These are phyloP conservation scores for Cephus cinctus DNA, from an alignment of 1,140 invertebrate genomes.

Conservation along the genomic window DNA sequence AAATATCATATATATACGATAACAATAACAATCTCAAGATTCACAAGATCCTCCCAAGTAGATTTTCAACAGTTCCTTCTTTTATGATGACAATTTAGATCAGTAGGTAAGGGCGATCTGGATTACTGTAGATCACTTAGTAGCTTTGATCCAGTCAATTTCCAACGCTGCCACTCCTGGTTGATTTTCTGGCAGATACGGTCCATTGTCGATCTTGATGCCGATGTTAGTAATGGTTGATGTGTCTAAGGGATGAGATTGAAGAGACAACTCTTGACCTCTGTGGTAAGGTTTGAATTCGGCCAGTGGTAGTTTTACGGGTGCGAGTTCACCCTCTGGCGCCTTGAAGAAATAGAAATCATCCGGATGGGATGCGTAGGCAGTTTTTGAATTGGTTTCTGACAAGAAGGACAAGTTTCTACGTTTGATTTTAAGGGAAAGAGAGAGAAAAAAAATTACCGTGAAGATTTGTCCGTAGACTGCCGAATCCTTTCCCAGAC, in stretches of 20 bases:
- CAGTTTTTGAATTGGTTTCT: no score
- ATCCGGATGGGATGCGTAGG: no score
- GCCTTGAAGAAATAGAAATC: conserved; percentile 46
- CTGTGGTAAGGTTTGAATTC: conserved; percentile 66
- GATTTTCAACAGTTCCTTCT: no score
- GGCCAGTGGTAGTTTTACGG: conserved; percentile 56
- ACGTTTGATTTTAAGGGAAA: no score
- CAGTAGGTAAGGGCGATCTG: no score
- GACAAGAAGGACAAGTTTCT: no score
- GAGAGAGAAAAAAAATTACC: conserved; percentile 54
- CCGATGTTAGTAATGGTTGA: conserved; percentile 62
- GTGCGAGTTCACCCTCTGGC: conserved; percentile 57
- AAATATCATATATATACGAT: no score
- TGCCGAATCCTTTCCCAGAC: conserved; percentile 59
- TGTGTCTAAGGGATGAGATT: conserved; percentile 60
- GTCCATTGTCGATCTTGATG: conserved; percentile 66
- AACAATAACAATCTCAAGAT: no score
- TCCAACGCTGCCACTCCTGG: conserved; percentile 65
- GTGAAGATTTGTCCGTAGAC: conserved; percentile 66
- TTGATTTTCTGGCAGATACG: conserved; percentile 65
- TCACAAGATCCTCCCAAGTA: no score
- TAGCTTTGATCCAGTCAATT: conserved; percentile 64
- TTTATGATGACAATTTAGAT: no score
- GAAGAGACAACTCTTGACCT: conserved; percentile 55
- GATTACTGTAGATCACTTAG: no score